These are phyloP conservation scores for Micromesistius poutassou DNA, from an alignment of 2,797 vertebrate species.

Conservation along the genomic window DNA sequence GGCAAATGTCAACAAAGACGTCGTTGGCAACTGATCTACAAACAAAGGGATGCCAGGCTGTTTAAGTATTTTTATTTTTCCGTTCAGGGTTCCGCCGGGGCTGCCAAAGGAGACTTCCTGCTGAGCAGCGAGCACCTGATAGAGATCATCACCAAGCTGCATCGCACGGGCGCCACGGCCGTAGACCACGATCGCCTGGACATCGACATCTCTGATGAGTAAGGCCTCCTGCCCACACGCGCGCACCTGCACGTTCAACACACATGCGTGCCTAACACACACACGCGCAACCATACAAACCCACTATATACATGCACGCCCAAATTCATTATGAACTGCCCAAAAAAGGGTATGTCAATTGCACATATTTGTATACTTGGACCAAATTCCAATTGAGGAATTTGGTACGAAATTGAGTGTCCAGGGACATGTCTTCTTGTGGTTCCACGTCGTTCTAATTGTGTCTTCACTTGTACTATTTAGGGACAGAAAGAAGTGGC, in stretches of 20 bases:
- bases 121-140: conserved; percentile 95
- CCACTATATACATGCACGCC: neutral
- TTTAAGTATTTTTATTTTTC: neutral
- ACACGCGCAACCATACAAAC: neutral
- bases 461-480: neutral
- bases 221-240: conserved; percentile 51
- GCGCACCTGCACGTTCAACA: neutral
- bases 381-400: neutral
- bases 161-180: conserved; percentile 80
- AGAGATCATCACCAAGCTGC: conserved; percentile 96
- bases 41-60: neutral
- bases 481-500: neutral
- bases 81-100: conserved; percentile 85
- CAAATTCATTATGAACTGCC: neutral
- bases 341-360: neutral
- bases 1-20: neutral
- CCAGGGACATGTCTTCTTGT: neutral
- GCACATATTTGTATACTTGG: neutral
- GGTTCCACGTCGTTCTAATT: neutral
- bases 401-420: neutral
- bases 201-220: conserved; percentile 96
- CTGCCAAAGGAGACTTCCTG: conserved; percentile 93
- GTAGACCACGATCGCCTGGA: conserved; percentile 85
- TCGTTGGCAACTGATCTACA: neutral
- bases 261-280: neutral